A percentile compares a stretch with the other conserved stretches of the same genome.
phyloP scores from a whole-genome alignment of 37 sponge, comb jelly and placozoan genomes.

The Axinella damicornis region DNA sequence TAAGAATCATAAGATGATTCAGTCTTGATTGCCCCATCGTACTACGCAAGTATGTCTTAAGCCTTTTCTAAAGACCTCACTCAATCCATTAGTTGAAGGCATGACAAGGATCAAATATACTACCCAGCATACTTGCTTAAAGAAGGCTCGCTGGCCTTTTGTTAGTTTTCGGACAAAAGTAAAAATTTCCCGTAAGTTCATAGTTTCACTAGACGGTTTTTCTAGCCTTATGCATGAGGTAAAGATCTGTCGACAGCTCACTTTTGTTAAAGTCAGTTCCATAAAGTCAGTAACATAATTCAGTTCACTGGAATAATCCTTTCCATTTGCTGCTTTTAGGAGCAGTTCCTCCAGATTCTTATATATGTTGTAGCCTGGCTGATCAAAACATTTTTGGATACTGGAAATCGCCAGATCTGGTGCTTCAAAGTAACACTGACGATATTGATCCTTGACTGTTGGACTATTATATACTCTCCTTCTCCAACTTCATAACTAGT shows the following conservation, averaged over 20 bases:
- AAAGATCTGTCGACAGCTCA: too few species aligned
- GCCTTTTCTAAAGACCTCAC: background rate
- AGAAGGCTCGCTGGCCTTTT: too few species aligned
- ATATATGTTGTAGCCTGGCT: conserved; percentile 1
- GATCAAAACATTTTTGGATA: conserved; percentile 26
- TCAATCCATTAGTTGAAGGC: background rate
- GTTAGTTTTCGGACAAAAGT: too few species aligned
- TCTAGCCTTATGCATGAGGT: too few species aligned
- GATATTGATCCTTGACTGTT: too few species aligned
- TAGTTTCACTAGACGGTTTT: background rate
- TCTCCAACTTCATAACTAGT: conserved; percentile 32
- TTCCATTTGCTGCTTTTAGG: background rate
- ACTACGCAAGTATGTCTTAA: background rate
- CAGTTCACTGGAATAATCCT: conserved; percentile 19
- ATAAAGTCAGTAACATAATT: conserved; percentile 4
- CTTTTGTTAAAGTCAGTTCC: background rate
- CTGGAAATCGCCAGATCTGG: conserved; percentile 7
- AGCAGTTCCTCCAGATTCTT: background rate
- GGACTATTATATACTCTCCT: too few species aligned
- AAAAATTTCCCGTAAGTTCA: too few species aligned
- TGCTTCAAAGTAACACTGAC: conserved; percentile 33
- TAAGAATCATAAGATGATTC: background rate
- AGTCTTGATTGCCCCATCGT: background rate
- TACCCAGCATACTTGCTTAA: too few species aligned
- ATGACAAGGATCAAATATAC: background rate